These are phyloP conservation scores for Tenthredo distinguenda DNA, from an alignment of 2,888 invertebrate genomes.

Conservation along the genomic window DNA sequence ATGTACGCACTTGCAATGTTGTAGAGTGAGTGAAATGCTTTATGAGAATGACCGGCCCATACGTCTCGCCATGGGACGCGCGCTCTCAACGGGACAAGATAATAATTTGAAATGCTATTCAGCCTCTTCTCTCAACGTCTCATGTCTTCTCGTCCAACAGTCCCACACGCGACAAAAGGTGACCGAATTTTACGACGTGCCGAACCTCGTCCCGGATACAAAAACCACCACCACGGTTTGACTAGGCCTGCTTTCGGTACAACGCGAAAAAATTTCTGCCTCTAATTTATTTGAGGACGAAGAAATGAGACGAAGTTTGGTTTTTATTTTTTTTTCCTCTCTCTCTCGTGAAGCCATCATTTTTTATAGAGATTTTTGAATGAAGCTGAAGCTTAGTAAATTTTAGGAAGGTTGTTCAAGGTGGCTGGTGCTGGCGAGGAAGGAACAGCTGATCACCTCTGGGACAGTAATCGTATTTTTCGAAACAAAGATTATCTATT, in stretches of 20 bases:
- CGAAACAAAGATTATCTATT: slow-evolving; percentile 46
- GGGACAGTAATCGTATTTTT: not conserved
- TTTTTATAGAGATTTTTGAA: slow-evolving; percentile 1
- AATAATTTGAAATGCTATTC: slow-evolving; percentile 47
- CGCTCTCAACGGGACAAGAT: slow-evolving; percentile 49
- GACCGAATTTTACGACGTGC: slow-evolving; percentile 48
- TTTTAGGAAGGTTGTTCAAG: slow-evolving; percentile 43
- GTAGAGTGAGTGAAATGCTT: slow-evolving; percentile 50
- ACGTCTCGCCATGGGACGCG: slow-evolving; percentile 51
- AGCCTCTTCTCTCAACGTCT: slow-evolving; percentile 37
- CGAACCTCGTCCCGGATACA: slow-evolving; percentile 34
- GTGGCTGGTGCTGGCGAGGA: slow-evolving; percentile 40
- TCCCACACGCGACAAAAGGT: slow-evolving; percentile 41
- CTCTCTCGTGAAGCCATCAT: not conserved
- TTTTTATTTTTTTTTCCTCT: not conserved
- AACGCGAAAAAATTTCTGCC: not conserved
- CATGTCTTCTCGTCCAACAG: not conserved
- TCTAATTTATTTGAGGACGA: not conserved
- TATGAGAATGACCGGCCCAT: slow-evolving; percentile 38
- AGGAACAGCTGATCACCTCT: slow-evolving; percentile 25
- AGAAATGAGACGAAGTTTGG: not conserved
- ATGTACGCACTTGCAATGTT: slow-evolving; percentile 51
- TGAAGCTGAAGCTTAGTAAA: not conserved
- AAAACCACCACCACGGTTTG: slow-evolving; percentile 4
- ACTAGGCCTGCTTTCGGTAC: not conserved